A percentile compares a stretch with the other conserved stretches of the same genome.
Conservation (phyloP, 1,140 invertebrate genomes). For the Antheraea mylitta region DNA sequence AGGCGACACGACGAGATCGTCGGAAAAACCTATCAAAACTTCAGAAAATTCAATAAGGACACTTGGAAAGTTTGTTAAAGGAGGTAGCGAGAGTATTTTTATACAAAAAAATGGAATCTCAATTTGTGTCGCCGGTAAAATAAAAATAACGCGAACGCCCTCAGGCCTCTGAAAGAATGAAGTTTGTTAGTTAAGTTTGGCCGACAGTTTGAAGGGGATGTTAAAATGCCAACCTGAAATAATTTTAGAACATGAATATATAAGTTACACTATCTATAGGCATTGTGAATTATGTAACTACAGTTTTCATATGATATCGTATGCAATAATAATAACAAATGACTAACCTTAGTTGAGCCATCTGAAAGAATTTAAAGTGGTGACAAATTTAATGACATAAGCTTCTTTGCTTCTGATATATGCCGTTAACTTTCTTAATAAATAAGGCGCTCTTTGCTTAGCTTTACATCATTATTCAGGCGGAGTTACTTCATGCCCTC, state of each 20-base stretch:
- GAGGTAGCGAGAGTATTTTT: conserved; percentile 69
- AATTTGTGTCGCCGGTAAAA: conserved; percentile 69
- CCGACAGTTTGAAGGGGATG: conserved; percentile 7
- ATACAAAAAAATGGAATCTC: conserved; percentile 60
- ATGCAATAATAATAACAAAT: too few relatives aligned
- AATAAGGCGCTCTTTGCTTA: too few relatives aligned
- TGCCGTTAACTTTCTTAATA: too few relatives aligned
- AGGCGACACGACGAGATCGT: conserved; percentile 22
- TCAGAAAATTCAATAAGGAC: conserved; percentile 75
- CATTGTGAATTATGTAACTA: neutral
- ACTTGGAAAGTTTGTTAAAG: conserved; percentile 73
- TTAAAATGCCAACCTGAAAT: conserved; percentile 3
- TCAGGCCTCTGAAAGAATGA: conserved; percentile 32
- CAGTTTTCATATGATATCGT: neutral
- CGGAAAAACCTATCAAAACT: conserved; percentile 76
- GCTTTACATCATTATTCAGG: too few relatives aligned
- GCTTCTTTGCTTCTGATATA: too few relatives aligned
- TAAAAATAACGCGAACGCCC: conserved; percentile 49
- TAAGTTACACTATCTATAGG: neutral
- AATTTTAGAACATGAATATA: neutral
- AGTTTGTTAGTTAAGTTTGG: conserved; percentile 38
- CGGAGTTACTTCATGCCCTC: too few relatives aligned
- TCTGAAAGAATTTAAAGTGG: too few relatives aligned
- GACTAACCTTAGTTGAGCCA: too few relatives aligned
- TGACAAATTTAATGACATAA: too few relatives aligned